Conservation (phyloP, 2,113 vertebrate species). For the Pardalotus punctatus region DNA sequence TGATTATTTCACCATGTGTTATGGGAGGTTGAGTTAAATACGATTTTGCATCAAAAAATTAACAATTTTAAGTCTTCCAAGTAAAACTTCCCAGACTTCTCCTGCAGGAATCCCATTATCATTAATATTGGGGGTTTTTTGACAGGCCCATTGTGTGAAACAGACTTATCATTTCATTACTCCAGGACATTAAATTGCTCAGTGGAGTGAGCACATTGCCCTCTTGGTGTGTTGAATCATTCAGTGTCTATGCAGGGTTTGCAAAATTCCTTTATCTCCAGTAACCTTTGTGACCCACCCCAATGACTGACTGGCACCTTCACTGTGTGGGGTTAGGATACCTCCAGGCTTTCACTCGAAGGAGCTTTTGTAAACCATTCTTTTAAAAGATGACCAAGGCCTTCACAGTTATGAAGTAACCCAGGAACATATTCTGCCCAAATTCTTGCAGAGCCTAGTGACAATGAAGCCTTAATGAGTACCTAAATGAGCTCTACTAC, state of each 20-base stretch:
- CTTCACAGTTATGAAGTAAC: slow-evolving; percentile 33
- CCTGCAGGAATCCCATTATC: background rate
- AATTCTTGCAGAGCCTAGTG: slow-evolving; percentile 9
- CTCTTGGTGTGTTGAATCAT: slow-evolving; percentile 45
- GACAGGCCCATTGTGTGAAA: slow-evolving; percentile 57
- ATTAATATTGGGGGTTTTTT: background rate
- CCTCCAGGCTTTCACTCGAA: slow-evolving; percentile 56
- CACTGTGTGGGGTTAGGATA: slow-evolving; percentile 33
- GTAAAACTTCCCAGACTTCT: slow-evolving; percentile 5
- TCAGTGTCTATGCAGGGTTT: slow-evolving; percentile 51
- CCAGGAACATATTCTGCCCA: slow-evolving; percentile 1
- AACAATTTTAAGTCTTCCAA: slow-evolving; percentile 18
- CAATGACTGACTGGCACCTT: slow-evolving; percentile 51
- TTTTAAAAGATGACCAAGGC: slow-evolving; percentile 67
- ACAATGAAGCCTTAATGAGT: background rate
- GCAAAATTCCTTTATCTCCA: slow-evolving; percentile 70
- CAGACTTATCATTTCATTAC: slow-evolving; percentile 62
- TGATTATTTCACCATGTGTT: slow-evolving; percentile 20
- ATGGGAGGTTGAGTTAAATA: slow-evolving; percentile 45
- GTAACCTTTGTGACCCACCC: slow-evolving; percentile 72
- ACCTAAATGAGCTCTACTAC: background rate
- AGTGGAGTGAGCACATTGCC: slow-evolving; percentile 4
- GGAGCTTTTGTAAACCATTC: slow-evolving; percentile 60
- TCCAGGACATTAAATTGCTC: slow-evolving; percentile 48
- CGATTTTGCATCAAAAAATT: slow-evolving; percentile 42